A percentile compares a stretch with the other conserved stretches of the same genome.
Conservation (phyloP, 2,113 vertebrate species). For the Cisticola juncidis region DNA sequence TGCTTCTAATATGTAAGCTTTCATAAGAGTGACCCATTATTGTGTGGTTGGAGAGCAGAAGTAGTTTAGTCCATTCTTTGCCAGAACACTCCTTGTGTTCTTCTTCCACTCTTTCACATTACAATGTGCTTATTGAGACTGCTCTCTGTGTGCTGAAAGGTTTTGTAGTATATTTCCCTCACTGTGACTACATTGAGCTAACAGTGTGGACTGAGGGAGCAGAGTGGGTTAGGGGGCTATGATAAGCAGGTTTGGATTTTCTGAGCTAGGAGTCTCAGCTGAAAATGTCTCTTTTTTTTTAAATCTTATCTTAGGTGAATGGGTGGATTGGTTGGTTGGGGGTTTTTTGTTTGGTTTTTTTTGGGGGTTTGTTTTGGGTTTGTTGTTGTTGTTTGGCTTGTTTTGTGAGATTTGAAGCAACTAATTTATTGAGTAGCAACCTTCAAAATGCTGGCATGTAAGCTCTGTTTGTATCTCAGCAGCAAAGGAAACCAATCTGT, state of each 20-base stretch:
- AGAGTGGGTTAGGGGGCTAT: background rate
- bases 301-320: background rate
- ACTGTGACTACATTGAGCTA: background rate
- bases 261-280: background rate
- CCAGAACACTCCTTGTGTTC: background rate
- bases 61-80: background rate
- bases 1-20: background rate
- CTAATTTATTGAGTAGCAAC: background rate
- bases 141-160: background rate
- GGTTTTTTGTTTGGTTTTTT: too few relatives aligned
- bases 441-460: background rate
- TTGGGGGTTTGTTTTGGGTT: too few relatives aligned
- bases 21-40: background rate
- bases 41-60: background rate
- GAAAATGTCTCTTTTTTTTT: background rate
- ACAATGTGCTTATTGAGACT: background rate
- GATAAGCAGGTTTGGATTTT: background rate
- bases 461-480: background rate
- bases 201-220: background rate
- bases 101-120: background rate
- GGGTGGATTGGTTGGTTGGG: background rate
- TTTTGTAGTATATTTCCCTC: background rate
- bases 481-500: background rate
- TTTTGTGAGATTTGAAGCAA: background rate
- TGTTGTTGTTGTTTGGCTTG: background rate